Evolutionary conservation across 2,888 invertebrate genomes (phyloP).

Genomic region (Zonitis immaculata): DNA sequence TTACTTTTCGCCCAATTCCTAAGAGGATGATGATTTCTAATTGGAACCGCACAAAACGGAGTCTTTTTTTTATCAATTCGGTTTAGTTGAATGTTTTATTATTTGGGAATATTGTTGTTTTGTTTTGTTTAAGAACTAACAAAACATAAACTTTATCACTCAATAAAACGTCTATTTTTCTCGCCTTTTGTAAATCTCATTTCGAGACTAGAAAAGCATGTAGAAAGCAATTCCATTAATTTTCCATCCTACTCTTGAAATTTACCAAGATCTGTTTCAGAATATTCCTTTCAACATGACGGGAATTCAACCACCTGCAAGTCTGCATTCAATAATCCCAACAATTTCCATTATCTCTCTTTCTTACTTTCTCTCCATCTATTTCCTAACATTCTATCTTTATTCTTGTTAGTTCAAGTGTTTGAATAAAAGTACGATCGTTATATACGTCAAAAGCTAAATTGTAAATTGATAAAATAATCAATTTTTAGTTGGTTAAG

Average conservation of each 20-base stretch:
- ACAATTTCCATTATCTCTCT: constrained; percentile 16
- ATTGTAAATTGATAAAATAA: constrained; percentile 21
- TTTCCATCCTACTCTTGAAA: constrained; percentile 27
- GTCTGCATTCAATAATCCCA: constrained; percentile 27
- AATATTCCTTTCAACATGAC: constrained; percentile 27
- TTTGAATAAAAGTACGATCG: constrained; percentile 5
- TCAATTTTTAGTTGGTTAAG: no score
- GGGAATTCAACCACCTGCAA: constrained; percentile 33
- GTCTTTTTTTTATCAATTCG: constrained; percentile 12
- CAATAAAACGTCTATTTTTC: constrained; percentile 11
- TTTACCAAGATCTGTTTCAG: constrained; percentile 9
- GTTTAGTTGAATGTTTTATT: constrained; percentile 12
- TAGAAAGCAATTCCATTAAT: constrained; percentile 35
- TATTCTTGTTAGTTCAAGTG: no score
- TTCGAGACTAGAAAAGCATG: constrained; percentile 26
- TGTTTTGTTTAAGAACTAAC: constrained; percentile 16
- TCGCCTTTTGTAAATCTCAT: constrained; percentile 22
- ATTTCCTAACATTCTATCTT: no score
- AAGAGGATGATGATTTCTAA: constrained; percentile 16
- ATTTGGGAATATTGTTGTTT: constrained; percentile 19
- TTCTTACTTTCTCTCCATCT: no score
- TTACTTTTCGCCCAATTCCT: no score
- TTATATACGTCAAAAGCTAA: constrained; percentile 15
- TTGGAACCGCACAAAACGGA: constrained; percentile 20
- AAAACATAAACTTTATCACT: constrained; percentile 22